Evolutionary conservation across 1,140 invertebrate genomes (phyloP), one percentile per base, ranked within the genome.

Genomic region (Vollenhovia emeryi): DNA sequence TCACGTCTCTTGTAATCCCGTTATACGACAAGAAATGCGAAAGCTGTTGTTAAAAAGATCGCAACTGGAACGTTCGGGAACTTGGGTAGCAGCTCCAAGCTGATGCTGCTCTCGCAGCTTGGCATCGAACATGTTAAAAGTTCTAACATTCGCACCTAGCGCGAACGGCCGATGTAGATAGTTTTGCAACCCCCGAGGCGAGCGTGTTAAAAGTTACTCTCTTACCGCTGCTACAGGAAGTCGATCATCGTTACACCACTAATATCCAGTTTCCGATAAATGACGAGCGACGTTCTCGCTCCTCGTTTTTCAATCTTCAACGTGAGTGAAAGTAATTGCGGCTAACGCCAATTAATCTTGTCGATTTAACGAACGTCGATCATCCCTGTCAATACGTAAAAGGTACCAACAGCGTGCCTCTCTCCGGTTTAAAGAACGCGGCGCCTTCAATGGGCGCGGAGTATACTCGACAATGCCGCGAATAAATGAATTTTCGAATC

Each of bases 171-270:
- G 45, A 50, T 79, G 76, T 68, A 68, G 60, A 79, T 68, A 79
- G 60, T 79, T 79, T 79, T 69, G 43, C 43, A 69, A 15, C 75
- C 43, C n/a, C 62, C 30, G 21, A 24, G 59, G 40, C 27, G 36
- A 79, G 36, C 62, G 33, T 79, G 62, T 79, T 68, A 52, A 79
- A 79, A 79, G 76, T 69, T 79, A 68, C 76, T 79, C 45, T 52
- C 62, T 79, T 69, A 79, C 45, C 21, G 66, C 30, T 52, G 45
- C 21, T 24, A 79, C 60, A 64, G 59, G n/a, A 79, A 79, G 75
- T 79, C 76, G 45, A 79, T 79, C 62, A 79, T 79, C 62, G 45
- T 69, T 79, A 79, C 45, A 69, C 33, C 33, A 36, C 24, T 68
- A 52, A 79, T 69, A 79, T 79, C 62, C 33, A 68, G n/a, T 33